phyloP scores from a whole-genome alignment of 2,113 vertebrate species.

The Triplophysa siluroides region DNA sequence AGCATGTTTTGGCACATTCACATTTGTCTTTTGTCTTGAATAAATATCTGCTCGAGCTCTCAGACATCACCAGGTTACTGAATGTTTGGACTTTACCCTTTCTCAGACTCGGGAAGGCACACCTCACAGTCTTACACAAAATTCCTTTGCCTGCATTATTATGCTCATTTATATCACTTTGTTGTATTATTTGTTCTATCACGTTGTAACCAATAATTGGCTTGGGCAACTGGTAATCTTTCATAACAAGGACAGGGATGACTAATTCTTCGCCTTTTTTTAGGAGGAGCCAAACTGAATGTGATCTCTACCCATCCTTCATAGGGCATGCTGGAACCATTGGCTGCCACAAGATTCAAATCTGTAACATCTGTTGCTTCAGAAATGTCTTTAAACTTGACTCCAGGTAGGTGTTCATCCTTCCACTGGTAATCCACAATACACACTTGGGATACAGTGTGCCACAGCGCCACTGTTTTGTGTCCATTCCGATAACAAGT shows the following conservation, averaged over 20 bases:
- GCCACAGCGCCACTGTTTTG: slow-evolving; percentile 24
- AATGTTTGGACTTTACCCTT: background rate
- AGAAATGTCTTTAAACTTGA: background rate
- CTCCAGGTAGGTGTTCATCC: slow-evolving; percentile 17
- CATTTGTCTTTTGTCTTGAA: background rate
- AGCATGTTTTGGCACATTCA: too few relatives aligned
- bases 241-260: background rate
- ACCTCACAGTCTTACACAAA: background rate
- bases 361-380: background rate
- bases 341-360: background rate
- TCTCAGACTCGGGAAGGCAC: background rate
- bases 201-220: background rate
- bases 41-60: background rate
- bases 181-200: background rate
- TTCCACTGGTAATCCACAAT: slow-evolving; percentile 50
- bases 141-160: too few relatives aligned
- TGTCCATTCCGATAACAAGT: slow-evolving; percentile 37
- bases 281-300: background rate
- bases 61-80: background rate
- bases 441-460: slow-evolving; percentile 45
- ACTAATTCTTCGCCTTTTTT: background rate
- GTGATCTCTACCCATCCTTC: background rate
- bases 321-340: background rate
- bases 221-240: background rate
- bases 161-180: too few relatives aligned